Conservation (phyloP, 1,140 invertebrate genomes). For the Penaeus vannamei region DNA sequence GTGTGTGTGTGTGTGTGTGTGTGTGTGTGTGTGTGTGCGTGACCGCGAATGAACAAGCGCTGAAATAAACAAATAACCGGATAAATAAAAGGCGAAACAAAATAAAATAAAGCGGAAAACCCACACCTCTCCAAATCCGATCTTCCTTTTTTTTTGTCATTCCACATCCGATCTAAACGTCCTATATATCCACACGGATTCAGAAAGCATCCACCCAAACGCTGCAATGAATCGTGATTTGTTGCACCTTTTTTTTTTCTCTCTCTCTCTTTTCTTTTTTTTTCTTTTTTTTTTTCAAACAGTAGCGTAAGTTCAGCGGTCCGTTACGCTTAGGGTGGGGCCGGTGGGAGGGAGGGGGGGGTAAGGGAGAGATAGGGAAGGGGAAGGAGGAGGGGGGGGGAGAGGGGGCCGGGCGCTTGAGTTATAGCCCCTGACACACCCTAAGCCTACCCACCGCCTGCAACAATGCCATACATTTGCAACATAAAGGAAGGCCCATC, state of each 20-base stretch:
- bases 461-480: constrained; percentile 62
- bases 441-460: constrained; percentile 61
- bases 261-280: background rate
- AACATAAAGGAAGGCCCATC: constrained; percentile 56
- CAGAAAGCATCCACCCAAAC: background rate
- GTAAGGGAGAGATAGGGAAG: background rate
- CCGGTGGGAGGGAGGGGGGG: too few species aligned
- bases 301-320: too few species aligned
- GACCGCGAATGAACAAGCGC: background rate
- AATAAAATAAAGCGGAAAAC: too few species aligned
- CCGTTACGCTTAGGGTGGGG: too few species aligned
- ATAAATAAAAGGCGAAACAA: too few species aligned
- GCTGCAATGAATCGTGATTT: constrained; percentile 13
- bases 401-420: constrained; percentile 22
- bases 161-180: too few species aligned
- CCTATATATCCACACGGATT: too few species aligned
- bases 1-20: background rate
- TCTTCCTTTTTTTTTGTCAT: background rate
- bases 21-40: background rate
- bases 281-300: background rate
- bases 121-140: too few species aligned
- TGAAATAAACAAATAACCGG: too few species aligned
- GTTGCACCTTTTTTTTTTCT: background rate
- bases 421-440: constrained; percentile 49
- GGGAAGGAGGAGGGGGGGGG: background rate